Evolutionary conservation across 2,797 vertebrate species (phyloP).

Genomic region (Notoglanidium macrostoma): DNA sequence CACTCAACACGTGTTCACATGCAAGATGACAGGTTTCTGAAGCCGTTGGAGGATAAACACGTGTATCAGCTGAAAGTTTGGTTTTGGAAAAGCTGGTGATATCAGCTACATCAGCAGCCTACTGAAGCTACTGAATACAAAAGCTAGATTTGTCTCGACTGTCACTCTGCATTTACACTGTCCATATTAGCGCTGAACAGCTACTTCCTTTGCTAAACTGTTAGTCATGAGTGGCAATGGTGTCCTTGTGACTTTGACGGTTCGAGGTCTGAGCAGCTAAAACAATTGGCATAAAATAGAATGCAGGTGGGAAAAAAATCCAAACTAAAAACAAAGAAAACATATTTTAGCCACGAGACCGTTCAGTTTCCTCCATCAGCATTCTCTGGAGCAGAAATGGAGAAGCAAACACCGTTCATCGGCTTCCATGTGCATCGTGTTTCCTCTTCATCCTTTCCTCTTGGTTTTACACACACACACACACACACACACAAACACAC

Average conservation of each 20-base stretch:
- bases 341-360: neutral
- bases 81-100: no score
- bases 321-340: neutral
- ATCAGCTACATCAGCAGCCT: no score
- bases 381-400: neutral
- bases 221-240: no score
- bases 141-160: neutral
- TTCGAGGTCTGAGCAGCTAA: no score
- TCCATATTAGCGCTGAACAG: no score
- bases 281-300: neutral
- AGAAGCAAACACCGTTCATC: neutral
- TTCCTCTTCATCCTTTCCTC: conserved; percentile 40
- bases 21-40: no score
- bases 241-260: neutral
- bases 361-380: neutral
- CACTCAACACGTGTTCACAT: no score
- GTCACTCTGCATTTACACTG: neutral
- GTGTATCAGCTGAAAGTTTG: no score
- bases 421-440: conserved; percentile 8
- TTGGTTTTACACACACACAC: conserved; percentile 33
- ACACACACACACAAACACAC: conserved; percentile 24
- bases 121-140: no score
- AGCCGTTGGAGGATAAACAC: no score
- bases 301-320: neutral
- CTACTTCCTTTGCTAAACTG: no score